Conservation (phyloP, 2,888 invertebrate genomes). For the Notocelia uddmanniana region DNA sequence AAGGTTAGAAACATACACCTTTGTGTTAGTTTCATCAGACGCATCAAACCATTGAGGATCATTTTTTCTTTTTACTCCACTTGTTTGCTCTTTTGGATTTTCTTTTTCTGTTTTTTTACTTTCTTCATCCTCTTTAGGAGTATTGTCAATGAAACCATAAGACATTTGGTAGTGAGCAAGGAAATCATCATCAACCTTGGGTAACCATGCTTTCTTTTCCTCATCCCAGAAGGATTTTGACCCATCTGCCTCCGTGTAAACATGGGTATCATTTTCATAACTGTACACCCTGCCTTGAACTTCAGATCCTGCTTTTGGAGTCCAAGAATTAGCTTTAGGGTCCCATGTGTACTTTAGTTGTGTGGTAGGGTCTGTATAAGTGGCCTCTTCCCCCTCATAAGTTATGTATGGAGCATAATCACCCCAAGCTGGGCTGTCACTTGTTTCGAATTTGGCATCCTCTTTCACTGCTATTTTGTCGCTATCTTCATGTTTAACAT, state of each 20-base stretch:
- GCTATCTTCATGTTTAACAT: constrained; percentile 4
- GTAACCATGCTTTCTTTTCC: constrained; percentile 97
- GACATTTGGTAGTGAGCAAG: constrained; percentile 98
- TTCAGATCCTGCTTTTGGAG: constrained; percentile 66
- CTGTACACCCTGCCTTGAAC: constrained; percentile 84
- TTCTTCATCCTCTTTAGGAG: constrained; percentile 62
- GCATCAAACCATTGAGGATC: constrained; percentile 96
- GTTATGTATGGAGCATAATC: constrained; percentile 87
- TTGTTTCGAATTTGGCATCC: constrained; percentile 36
- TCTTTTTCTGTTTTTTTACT: constrained; percentile 64
- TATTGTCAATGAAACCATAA: constrained; percentile 93
- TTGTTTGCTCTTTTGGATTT: constrained; percentile 74
- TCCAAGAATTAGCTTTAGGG: constrained; percentile 81
- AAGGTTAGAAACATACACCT: constrained; percentile 97
- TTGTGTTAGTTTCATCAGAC: constrained; percentile 93
- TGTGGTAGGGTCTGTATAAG: constrained; percentile 91
- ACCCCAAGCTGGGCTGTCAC: constrained; percentile 62
- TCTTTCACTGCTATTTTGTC: constrained; percentile 8
- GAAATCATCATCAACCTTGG: constrained; percentile 98
- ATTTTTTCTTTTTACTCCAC: constrained; percentile 83
- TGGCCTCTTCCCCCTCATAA: constrained; percentile 89
- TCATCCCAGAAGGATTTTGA: constrained; percentile 96
- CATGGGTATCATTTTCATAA: constrained; percentile 91
- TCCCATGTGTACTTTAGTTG: constrained; percentile 89
- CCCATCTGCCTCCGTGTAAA: constrained; percentile 95